These are phyloP conservation scores for Cyprinella venusta DNA, from an alignment of 2,797 vertebrate species.

Conservation along the genomic window DNA sequence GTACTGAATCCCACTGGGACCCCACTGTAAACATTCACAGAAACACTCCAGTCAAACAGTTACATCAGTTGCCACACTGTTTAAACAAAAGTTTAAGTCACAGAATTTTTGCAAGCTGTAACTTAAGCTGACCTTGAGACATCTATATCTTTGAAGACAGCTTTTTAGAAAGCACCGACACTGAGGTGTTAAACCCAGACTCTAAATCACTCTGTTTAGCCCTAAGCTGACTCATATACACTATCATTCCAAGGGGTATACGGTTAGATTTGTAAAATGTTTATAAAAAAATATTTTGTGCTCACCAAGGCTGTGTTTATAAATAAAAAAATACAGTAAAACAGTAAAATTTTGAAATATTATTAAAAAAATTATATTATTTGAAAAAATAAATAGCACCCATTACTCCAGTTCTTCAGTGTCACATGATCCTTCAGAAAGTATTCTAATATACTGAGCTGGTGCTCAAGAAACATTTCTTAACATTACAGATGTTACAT, in stretches of 20 bases:
- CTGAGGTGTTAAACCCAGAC: conserved; percentile 9
- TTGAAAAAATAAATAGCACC: too few species aligned
- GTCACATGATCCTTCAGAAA: background rate
- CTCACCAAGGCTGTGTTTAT: background rate
- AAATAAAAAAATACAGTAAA: background rate
- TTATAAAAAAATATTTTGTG: background rate
- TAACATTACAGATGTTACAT: background rate
- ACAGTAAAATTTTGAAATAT: background rate
- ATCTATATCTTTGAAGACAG: conserved; percentile 19
- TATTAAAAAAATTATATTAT: background rate
- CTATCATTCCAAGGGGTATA: background rate
- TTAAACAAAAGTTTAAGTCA: conserved; percentile 24
- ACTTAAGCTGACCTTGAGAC: background rate
- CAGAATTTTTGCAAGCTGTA: conserved; percentile 21
- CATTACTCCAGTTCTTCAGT: too few species aligned
- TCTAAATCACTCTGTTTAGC: background rate
- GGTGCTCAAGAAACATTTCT: background rate
- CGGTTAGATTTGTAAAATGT: background rate
- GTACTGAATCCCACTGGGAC: conserved; percentile 7
- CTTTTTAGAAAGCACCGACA: conserved; percentile 20
- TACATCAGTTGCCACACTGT: conserved; percentile 37
- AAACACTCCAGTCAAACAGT: conserved; percentile 51
- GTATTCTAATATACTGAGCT: background rate
- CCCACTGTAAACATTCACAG: conserved; percentile 54
- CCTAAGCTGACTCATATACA: background rate